Conservation (phyloP, 2,113 vertebrate genomes). For the Calonectris borealis region DNA sequence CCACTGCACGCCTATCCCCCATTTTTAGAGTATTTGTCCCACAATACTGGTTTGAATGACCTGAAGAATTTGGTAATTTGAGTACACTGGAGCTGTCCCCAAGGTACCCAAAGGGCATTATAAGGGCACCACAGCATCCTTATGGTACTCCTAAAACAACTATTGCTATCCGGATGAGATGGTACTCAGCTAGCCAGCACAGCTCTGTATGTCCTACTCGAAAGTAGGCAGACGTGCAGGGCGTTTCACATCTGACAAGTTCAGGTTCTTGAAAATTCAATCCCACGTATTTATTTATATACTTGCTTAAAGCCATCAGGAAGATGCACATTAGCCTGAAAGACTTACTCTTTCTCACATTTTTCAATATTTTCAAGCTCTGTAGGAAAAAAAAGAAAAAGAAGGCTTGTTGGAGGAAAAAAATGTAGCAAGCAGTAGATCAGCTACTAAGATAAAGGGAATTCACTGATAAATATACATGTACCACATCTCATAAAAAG, state of each 20-base stretch:
- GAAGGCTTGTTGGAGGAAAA: not conserved
- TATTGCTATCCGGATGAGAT: not conserved
- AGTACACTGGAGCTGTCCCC: not conserved
- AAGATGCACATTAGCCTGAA: not conserved
- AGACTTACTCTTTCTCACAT: conserved; percentile 80
- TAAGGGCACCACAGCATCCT: not conserved
- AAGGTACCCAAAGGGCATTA: not conserved
- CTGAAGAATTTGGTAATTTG: not conserved
- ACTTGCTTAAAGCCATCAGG: not conserved
- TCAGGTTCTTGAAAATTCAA: not conserved
- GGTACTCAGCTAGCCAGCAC: not conserved
- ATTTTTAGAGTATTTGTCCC: not conserved
- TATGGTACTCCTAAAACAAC: not conserved
- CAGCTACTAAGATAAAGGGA: not conserved
- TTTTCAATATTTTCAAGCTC: conserved; percentile 81
- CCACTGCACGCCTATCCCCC: not conserved
- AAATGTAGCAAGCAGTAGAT: not conserved
- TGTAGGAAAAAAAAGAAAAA: conserved; percentile 32
- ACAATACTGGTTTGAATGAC: not conserved
- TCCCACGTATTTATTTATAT: not conserved
- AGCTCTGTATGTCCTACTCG: not conserved
- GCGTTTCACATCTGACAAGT: not conserved
- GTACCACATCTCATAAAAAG: not conserved
- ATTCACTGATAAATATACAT: not conserved
- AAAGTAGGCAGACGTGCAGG: accelerated